A percentile compares a stretch with the other conserved stretches of the same genome.
Conservation (phyloP, 2,797 vertebrate species). For the Gymnopithys bicolor region DNA sequence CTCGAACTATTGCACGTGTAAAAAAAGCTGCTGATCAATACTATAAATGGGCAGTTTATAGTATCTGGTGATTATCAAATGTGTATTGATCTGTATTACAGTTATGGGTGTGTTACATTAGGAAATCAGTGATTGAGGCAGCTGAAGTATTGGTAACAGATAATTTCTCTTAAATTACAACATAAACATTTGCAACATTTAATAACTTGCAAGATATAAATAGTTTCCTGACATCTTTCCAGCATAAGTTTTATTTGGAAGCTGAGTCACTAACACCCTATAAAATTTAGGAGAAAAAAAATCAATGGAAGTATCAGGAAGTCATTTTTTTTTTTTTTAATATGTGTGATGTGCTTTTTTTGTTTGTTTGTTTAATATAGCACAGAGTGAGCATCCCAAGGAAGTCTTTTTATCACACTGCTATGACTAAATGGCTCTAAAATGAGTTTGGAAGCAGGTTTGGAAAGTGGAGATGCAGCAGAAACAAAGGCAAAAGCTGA, state of each 20-base stretch:
- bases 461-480: conserved; percentile 26
- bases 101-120: background rate
- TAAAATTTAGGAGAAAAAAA: background rate
- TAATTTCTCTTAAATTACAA: conserved; percentile 39
- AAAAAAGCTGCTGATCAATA: conserved; percentile 38
- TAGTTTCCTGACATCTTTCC: conserved; percentile 30
- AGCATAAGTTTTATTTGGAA: conserved; percentile 1
- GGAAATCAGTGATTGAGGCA: background rate
- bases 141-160: background rate
- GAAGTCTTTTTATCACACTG: background rate
- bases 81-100: background rate
- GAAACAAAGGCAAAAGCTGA: conserved; percentile 9
- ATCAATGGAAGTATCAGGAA: background rate
- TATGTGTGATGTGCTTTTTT: background rate
- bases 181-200: background rate
- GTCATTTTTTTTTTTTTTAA: background rate
- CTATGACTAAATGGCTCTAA: background rate
- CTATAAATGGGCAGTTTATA: background rate
- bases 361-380: background rate
- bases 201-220: conserved; percentile 4
- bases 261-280: background rate
- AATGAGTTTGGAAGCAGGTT: conserved; percentile 30
- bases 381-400: background rate
- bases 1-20: conserved; percentile 13
- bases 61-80: conserved; percentile 8